Evolutionary conservation across 2,113 vertebrate species (phyloP).

Genomic region (Menidia beryllina): DNA sequence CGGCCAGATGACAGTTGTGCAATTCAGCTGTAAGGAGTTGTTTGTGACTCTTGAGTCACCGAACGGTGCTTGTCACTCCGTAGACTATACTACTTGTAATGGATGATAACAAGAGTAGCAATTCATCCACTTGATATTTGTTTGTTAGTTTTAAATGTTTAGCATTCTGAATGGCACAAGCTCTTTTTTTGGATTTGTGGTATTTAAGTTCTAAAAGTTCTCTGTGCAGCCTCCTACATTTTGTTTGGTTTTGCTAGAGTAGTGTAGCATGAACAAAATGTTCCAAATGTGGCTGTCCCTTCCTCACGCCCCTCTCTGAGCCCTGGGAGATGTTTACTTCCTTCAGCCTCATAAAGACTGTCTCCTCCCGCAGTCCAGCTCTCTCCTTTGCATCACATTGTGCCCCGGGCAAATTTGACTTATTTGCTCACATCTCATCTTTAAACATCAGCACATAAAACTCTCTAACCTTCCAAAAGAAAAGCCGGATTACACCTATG

Average conservation of each 20-base stretch:
- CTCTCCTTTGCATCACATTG: neutral
- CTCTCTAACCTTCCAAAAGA: neutral
- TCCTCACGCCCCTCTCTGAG: slow-evolving; percentile 33
- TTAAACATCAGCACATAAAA: neutral
- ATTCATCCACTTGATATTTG: neutral
- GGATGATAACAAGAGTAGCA: neutral
- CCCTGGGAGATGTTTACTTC: neutral
- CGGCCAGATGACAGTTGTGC: slow-evolving; percentile 52
- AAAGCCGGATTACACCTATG: neutral
- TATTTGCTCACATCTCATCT: neutral
- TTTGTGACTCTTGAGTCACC: slow-evolving; percentile 13
- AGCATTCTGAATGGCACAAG: neutral
- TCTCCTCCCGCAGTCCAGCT: neutral
- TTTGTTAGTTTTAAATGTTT: neutral
- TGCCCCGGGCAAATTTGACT: neutral
- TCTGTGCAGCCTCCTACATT: slow-evolving; percentile 1
- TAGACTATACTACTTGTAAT: neutral
- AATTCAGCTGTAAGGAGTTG: slow-evolving; percentile 28
- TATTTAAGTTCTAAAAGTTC: neutral
- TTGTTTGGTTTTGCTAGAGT: slow-evolving; percentile 9
- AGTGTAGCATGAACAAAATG: slow-evolving; percentile 56
- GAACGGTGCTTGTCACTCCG: slow-evolving; percentile 43
- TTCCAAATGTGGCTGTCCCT: slow-evolving; percentile 33
- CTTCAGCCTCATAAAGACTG: neutral
- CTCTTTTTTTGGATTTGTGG: neutral